A percentile compares a stretch with the other conserved stretches of the same genome.
phyloP scores from a whole-genome alignment of 2,797 vertebrate genomes.

The Odontamblyopus lacepedii region DNA sequence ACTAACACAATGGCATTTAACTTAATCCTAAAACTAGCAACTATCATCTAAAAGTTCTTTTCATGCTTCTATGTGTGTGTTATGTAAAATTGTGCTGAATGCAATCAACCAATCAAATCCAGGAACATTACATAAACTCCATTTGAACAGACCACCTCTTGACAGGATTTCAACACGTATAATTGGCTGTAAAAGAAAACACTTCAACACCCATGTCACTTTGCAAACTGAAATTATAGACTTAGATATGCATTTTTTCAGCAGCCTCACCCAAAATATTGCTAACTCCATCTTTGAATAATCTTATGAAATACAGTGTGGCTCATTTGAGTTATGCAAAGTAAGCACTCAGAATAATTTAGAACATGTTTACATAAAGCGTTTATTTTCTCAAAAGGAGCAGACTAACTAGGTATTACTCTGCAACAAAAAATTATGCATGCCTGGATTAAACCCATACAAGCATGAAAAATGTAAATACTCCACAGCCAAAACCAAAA shows the following conservation, averaged over 20 bases:
- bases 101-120: neutral
- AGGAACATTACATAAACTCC: neutral
- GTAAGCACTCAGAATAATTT: constrained; percentile 44
- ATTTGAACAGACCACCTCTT: neutral
- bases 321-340: constrained; percentile 20
- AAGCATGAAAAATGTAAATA: constrained; percentile 31
- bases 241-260: constrained; percentile 3
- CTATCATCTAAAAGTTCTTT: neutral
- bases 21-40: no score
- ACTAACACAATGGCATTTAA: no score
- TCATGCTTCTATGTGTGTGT: neutral
- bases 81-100: neutral
- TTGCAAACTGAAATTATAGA: constrained; percentile 6
- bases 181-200: constrained; percentile 5
- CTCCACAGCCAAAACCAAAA: constrained; percentile 29
- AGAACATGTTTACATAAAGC: constrained; percentile 44
- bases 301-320: constrained; percentile 26
- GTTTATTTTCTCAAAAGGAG: constrained; percentile 40
- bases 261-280: constrained; percentile 9
- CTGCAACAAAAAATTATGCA: constrained; percentile 45
- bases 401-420: constrained; percentile 42
- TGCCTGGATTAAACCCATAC: constrained; percentile 38
- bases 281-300: constrained; percentile 26
- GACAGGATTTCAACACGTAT: neutral
- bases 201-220: neutral